phyloP scores from a whole-genome alignment of 1,140 invertebrate genomes.

The Pseudomyrmex sp. region DNA sequence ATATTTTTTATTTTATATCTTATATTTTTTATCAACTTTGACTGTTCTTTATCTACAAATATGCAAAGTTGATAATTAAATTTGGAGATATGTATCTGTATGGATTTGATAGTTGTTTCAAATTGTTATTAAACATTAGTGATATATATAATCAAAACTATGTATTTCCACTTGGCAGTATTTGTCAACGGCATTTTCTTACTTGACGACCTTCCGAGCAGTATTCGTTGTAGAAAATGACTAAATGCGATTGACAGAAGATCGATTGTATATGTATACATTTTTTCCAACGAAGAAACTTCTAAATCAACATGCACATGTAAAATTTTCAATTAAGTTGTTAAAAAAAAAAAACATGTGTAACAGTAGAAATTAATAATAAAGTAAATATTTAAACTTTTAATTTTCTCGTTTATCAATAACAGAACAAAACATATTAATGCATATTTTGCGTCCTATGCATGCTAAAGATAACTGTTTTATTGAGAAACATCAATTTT shows the following conservation, averaged over 20 bases:
- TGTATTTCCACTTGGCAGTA: conserved; percentile 21
- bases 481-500: too few species aligned
- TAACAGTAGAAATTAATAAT: conserved; percentile 9
- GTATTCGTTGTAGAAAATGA: conserved; percentile 6
- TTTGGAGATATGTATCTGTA: not conserved
- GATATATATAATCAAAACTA: not conserved
- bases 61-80: not conserved
- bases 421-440: too few species aligned
- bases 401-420: not conserved
- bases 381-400: not conserved
- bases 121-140: not conserved
- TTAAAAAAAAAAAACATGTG: not conserved
- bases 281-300: not conserved
- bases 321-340: too few species aligned
- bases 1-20: not conserved
- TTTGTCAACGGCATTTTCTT: conserved; percentile 39
- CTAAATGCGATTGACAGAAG: not conserved
- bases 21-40: too few species aligned
- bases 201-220: conserved; percentile 15
- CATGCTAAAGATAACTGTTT: too few species aligned
- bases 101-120: not conserved
- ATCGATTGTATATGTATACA: not conserved
- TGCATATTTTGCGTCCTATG: too few species aligned
- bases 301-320: not conserved
- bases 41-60: not conserved